These are phyloP conservation scores for Cherax quadricarinatus DNA, from an alignment of 1,140 invertebrate species.

Conservation along the genomic window DNA sequence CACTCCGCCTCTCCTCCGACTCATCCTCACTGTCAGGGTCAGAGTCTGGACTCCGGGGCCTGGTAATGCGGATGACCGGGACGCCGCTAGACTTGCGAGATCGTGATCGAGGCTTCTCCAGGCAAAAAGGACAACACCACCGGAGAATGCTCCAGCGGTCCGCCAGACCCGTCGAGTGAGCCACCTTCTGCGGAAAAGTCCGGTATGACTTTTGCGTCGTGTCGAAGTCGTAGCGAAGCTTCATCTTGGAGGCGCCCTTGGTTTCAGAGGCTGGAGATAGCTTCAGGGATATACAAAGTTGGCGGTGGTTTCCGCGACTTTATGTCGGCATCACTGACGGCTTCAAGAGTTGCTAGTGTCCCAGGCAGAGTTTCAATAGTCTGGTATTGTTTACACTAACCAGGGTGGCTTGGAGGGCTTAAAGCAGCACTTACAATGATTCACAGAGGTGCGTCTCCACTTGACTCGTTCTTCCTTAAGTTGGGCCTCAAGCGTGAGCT, in stretches of 20 bases:
- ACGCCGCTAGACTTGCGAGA: conserved; percentile 55
- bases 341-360: background rate
- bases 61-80: conserved; percentile 60
- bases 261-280: background rate
- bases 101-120: conserved; percentile 44
- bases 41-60: conserved; percentile 58
- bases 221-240: conserved; percentile 56
- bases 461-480: too few relatives aligned
- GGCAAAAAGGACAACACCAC: conserved; percentile 63
- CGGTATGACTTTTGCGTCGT: conserved; percentile 62
- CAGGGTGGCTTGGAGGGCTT: too few relatives aligned
- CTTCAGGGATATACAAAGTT: too few relatives aligned
- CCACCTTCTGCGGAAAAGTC: conserved; percentile 67
- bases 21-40: conserved; percentile 36
- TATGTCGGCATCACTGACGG: background rate
- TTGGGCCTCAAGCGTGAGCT: too few relatives aligned
- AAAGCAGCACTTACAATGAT: too few relatives aligned
- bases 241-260: conserved; percentile 45
- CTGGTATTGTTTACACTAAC: too few relatives aligned
- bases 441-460: background rate
- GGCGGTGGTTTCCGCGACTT: background rate
- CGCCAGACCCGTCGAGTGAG: conserved; percentile 50
- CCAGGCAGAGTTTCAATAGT: background rate
- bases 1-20: conserved; percentile 8
- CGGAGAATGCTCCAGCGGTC: conserved; percentile 49